Evolutionary conservation across 2,888 invertebrate genomes (phyloP).

Genomic region (Elegia similella): DNA sequence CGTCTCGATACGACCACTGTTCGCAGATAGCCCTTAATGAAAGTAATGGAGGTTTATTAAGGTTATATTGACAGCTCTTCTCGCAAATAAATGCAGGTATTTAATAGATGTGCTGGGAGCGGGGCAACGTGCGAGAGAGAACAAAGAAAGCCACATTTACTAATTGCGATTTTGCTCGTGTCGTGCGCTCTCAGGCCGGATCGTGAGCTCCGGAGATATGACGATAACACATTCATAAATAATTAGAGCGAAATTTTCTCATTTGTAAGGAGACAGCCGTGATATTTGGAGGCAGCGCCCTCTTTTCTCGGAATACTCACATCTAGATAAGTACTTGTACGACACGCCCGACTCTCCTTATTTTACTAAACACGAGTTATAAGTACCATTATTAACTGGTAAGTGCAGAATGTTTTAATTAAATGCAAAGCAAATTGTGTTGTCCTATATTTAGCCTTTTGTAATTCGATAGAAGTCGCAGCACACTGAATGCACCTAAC

Average conservation of each 20-base stretch:
- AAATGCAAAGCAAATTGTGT: not conserved
- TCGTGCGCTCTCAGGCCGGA: conserved; percentile 78
- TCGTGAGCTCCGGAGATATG: conserved; percentile 79
- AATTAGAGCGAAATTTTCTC: conserved; percentile 82
- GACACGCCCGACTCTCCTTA: conserved; percentile 71
- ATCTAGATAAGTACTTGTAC: conserved; percentile 71
- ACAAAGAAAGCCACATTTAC: conserved; percentile 82
- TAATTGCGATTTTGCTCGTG: conserved; percentile 81
- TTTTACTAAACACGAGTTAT: conserved; percentile 46
- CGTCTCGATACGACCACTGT: conserved; percentile 75
- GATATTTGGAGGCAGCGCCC: conserved; percentile 77
- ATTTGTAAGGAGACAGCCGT: conserved; percentile 81
- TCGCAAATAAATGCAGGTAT: conserved; percentile 55
- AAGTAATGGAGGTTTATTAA: conserved; percentile 80
- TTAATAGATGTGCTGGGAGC: conserved; percentile 64
- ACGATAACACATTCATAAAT: conserved; percentile 82
- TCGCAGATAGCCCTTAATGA: conserved; percentile 78
- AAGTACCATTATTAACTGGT: conserved; percentile 8
- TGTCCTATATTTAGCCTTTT: not conserved
- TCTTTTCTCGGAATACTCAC: conserved; percentile 70
- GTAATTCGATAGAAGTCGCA: not conserved
- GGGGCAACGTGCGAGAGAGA: conserved; percentile 74
- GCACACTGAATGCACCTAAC: conserved; percentile 25
- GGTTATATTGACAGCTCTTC: conserved; percentile 66
- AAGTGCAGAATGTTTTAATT: not conserved